Percentiles rank a stretch among this genome's conserved stretches.
Conservation (phyloP, 2,113 vertebrate genomes). For the Engystomops pustulosus region DNA sequence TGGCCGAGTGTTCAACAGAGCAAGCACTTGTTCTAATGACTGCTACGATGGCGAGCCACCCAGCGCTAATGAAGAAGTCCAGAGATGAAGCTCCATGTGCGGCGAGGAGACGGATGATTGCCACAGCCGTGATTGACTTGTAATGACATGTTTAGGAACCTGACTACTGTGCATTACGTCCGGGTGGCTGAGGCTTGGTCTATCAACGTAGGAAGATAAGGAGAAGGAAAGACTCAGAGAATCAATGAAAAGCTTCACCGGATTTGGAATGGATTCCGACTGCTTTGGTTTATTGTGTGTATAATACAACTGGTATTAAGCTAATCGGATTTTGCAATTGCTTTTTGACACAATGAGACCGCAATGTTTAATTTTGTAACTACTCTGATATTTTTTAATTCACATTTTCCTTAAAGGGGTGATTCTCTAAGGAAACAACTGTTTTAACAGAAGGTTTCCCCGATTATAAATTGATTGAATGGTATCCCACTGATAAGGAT, state of each 20-base stretch:
- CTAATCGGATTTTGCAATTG: neutral
- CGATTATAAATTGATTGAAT: too few relatives aligned
- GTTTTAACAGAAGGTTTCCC: too few relatives aligned
- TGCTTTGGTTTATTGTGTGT: neutral
- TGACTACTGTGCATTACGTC: constrained; percentile 30
- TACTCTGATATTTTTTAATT: neutral
- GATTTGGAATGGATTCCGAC: neutral
- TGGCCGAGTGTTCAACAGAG: constrained; percentile 23
- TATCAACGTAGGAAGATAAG: neutral
- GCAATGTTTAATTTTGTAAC: neutral
- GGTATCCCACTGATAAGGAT: too few relatives aligned
- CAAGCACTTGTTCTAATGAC: constrained; percentile 18
- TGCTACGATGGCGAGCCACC: neutral
- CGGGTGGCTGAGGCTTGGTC: constrained; percentile 19
- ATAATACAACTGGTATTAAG: neutral
- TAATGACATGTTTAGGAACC: constrained; percentile 48
- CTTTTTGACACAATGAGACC: neutral
- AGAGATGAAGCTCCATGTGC: constrained; percentile 11
- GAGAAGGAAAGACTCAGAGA: neutral
- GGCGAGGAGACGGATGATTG: constrained; percentile 21
- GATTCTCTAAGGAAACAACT: neutral
- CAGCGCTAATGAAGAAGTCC: constrained; percentile 31
- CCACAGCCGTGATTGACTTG: constrained; percentile 40
- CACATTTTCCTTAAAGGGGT: neutral
- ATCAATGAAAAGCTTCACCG: neutral